Percentiles rank a stretch among this genome's conserved stretches.
phyloP scores from a whole-genome alignment of 2,797 vertebrate species.

The Meriones psammophilus region DNA sequence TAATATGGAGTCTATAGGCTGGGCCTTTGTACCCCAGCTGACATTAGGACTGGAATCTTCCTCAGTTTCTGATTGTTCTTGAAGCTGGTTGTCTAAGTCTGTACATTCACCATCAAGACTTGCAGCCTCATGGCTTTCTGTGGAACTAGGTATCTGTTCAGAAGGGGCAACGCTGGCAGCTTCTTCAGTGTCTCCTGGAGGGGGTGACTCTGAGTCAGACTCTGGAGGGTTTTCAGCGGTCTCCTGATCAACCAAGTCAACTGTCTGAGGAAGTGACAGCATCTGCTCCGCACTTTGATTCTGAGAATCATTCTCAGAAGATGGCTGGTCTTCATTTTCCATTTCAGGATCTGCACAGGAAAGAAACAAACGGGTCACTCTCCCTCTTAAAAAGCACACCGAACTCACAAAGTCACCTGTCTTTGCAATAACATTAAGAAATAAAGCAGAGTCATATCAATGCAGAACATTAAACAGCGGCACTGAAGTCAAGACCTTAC shows the following conservation, averaged over 20 bases:
- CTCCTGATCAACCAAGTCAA: slow-evolving; percentile 65
- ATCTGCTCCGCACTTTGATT: slow-evolving; percentile 84
- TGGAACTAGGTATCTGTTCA: slow-evolving; percentile 72
- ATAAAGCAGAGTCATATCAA: background rate
- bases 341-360: slow-evolving; percentile 87
- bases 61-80: slow-evolving; percentile 89
- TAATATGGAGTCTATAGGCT: slow-evolving; percentile 95
- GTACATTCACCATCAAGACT: slow-evolving; percentile 82
- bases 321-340: slow-evolving; percentile 88
- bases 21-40: slow-evolving; percentile 89
- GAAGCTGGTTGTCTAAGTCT: slow-evolving; percentile 84
- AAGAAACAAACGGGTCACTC: slow-evolving; percentile 29
- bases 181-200: slow-evolving; percentile 47
- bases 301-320: slow-evolving; percentile 88
- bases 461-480: background rate
- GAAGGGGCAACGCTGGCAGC: slow-evolving; percentile 65
- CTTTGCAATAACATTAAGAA: slow-evolving; percentile 48
- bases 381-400: background rate
- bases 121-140: slow-evolving; percentile 70
- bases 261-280: slow-evolving; percentile 82
- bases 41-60: slow-evolving; percentile 86
- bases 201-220: slow-evolving; percentile 71
- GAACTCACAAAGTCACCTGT: slow-evolving; percentile 9
- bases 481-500: background rate
- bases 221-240: slow-evolving; percentile 74